phyloP scores from a whole-genome alignment of 2,113 vertebrate genomes.

The Cettia cetti region DNA sequence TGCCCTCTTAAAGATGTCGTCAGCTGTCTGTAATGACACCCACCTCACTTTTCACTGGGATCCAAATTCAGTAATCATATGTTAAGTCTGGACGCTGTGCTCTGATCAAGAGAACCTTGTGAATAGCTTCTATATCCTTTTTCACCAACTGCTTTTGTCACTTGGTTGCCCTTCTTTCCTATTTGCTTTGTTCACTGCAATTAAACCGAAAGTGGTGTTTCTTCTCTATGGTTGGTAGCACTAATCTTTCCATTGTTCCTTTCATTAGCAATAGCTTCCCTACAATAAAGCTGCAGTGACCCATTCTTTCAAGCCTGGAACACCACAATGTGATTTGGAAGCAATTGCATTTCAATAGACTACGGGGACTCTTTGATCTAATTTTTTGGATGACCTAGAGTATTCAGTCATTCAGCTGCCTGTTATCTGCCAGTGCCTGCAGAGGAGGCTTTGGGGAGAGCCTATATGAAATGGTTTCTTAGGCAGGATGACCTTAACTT shows the following conservation, averaged over 20 bases:
- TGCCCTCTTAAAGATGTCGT: neutral
- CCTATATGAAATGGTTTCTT: conserved; percentile 59
- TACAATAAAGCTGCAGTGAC: conserved; percentile 80
- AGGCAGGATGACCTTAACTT: conserved; percentile 64
- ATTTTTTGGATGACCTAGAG: conserved; percentile 71
- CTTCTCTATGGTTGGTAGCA: conserved; percentile 81
- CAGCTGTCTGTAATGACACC: neutral
- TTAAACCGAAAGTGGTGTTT: conserved; percentile 83
- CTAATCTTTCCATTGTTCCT: conserved; percentile 85
- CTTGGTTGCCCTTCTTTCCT: conserved; percentile 78
- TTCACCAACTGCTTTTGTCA: conserved; percentile 72
- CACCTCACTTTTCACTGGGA: neutral
- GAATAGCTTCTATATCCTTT: conserved; percentile 55
- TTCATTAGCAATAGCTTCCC: conserved; percentile 83
- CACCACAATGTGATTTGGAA: conserved; percentile 80
- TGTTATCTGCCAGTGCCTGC: conserved; percentile 58
- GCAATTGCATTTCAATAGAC: conserved; percentile 83
- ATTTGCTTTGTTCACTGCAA: conserved; percentile 81
- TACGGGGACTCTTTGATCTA: conserved; percentile 84
- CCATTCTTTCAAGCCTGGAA: conserved; percentile 78
- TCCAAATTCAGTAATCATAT: conserved; percentile 32
- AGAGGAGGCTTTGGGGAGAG: conserved; percentile 50
- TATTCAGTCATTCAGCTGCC: conserved; percentile 64
- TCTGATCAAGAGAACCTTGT: conserved; percentile 60
- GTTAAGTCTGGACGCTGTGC: conserved; percentile 15